These are phyloP conservation scores for Sebastes oblongus DNA, from an alignment of 2,797 vertebrate genomes.

Conservation along the genomic window DNA sequence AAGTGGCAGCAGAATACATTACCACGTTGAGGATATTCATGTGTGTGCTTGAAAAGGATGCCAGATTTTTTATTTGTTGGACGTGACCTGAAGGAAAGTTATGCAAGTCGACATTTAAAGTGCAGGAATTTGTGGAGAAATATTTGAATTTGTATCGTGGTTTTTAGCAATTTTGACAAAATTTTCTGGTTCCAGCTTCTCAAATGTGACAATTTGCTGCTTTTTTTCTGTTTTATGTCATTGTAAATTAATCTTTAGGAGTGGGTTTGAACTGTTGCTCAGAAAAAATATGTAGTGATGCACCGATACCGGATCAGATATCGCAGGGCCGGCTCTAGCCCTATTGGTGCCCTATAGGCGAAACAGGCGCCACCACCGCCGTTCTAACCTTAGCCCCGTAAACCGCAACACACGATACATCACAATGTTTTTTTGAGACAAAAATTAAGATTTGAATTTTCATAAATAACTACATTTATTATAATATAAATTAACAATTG, in stretches of 20 bases:
- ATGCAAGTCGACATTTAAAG: neutral
- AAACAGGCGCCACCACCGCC: no score
- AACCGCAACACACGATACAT: no score
- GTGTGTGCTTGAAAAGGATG: neutral
- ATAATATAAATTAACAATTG: no score
- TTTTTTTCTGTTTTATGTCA: neutral
- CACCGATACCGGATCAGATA: no score
- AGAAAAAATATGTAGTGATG: neutral
- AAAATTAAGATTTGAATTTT: no score
- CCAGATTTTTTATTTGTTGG: neutral
- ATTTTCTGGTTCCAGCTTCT: no score
- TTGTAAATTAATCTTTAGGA: neutral
- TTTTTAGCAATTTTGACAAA: neutral
- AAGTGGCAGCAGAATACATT: conserved; percentile 5
- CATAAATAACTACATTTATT: no score
- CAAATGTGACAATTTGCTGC: no score
- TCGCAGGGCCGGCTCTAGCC: no score
- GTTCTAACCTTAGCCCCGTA: no score
- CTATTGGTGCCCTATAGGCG: no score
- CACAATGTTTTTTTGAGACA: no score
- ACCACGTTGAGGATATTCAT: neutral
- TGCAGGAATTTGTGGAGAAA: neutral
- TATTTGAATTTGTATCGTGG: neutral
- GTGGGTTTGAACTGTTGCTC: neutral
- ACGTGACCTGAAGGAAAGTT: neutral